Conservation (phyloP, 2,113 vertebrate genomes). For the Nesogale talazaci region DNA sequence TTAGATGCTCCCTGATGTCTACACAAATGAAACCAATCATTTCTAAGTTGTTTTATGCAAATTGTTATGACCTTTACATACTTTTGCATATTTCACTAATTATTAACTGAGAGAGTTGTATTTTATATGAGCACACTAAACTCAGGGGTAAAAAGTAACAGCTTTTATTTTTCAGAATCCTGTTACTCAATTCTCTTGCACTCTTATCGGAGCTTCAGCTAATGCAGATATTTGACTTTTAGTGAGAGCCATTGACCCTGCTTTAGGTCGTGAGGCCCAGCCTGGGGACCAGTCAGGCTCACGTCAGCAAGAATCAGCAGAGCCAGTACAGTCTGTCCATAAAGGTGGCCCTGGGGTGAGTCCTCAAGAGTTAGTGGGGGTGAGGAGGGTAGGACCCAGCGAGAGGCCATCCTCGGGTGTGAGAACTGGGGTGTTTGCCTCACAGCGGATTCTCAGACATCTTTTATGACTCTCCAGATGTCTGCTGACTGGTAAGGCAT, state of each 20-base stretch:
- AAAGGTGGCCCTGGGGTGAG: background rate
- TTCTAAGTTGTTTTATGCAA: conserved; percentile 22
- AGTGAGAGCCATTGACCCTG: conserved; percentile 31
- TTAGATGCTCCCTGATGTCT: background rate
- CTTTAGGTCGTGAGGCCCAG: background rate
- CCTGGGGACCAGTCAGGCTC: background rate
- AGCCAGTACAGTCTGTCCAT: background rate
- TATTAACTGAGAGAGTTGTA: conserved; percentile 35
- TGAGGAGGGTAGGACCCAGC: background rate
- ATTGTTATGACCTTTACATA: background rate
- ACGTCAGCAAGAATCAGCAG: background rate
- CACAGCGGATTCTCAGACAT: background rate
- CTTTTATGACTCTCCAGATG: background rate
- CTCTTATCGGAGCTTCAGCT: conserved; percentile 6
- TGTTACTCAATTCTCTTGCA: background rate
- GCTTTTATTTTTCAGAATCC: background rate
- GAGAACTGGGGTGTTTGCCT: background rate
- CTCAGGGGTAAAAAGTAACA: background rate
- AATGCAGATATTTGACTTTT: conserved; percentile 38
- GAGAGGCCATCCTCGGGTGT: background rate
- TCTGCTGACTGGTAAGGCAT: background rate
- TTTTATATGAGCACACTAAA: conserved; percentile 24
- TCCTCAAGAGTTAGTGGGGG: background rate
- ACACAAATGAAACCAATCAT: background rate
- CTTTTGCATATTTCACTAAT: conserved; percentile 33